phyloP scores from a whole-genome alignment of 2,113 vertebrate species.

The Raja brachyura region DNA sequence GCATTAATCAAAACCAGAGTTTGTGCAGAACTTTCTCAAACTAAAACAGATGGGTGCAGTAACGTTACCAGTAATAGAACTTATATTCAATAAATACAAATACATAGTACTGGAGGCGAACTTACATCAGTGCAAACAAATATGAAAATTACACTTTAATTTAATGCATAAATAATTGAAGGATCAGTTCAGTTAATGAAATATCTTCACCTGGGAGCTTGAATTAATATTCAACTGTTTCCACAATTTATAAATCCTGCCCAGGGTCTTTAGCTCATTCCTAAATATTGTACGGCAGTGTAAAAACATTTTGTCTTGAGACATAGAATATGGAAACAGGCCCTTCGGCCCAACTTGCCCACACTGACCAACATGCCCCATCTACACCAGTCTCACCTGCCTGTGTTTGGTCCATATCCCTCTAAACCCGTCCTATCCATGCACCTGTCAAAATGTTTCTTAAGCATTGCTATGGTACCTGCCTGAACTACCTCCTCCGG shows the following conservation, averaged over 20 bases:
- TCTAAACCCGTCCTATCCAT: too few species aligned
- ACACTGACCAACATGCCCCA: too few species aligned
- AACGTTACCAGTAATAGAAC: neutral
- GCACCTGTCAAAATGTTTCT: too few species aligned
- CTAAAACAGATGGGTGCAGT: neutral
- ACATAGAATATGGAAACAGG: neutral
- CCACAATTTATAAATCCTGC: neutral
- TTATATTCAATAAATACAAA: neutral
- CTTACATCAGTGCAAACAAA: neutral
- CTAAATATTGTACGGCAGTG: neutral
- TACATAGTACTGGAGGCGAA: too few species aligned
- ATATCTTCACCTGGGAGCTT: neutral
- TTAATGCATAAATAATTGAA: neutral
- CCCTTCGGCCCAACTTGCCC: too few species aligned
- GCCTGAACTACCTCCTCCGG: too few species aligned
- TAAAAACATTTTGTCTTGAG: neutral
- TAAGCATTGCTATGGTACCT: too few species aligned
- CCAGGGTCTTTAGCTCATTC: neutral
- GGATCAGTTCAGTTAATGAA: neutral
- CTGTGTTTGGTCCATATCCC: too few species aligned
- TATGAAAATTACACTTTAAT: neutral
- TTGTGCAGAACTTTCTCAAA: neutral
- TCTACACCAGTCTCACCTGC: too few species aligned
- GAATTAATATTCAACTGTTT: neutral
- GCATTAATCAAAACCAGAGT: neutral